phyloP scores from a whole-genome alignment of 2,888 invertebrate species.

The Portevinia maculata region DNA sequence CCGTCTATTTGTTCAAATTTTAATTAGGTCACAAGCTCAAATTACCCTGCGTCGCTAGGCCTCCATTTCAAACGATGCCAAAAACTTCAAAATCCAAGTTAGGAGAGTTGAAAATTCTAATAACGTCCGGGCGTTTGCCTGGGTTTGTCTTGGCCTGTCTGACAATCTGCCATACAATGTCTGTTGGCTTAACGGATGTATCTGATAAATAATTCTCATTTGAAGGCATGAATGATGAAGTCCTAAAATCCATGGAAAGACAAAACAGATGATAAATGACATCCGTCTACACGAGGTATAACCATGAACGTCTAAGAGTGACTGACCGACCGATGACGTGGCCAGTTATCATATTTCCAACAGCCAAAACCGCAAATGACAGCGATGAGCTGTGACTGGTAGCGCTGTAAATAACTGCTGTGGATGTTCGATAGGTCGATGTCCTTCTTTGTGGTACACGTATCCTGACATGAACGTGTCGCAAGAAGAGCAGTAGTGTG shows the following conservation, averaged over 20 bases:
- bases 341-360: conserved; percentile 47
- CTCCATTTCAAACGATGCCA: conserved; percentile 49
- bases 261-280: conserved; percentile 56
- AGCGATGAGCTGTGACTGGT: not conserved
- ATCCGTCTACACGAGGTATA: conserved; percentile 25
- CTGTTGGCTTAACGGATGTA: conserved; percentile 11
- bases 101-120: not conserved
- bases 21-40: conserved; percentile 55
- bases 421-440: conserved; percentile 8
- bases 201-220: conserved; percentile 48
- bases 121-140: not conserved
- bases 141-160: not conserved
- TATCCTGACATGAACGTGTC: not conserved
- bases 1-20: conserved; percentile 38
- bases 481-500: no score
- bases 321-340: conserved; percentile 47
- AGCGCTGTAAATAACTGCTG: not conserved
- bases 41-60: conserved; percentile 8
- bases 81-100: conserved; percentile 25
- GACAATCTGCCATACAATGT: not conserved
- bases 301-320: conserved; percentile 42
- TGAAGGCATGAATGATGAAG: conserved; percentile 26
- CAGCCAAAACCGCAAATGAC: conserved; percentile 29
- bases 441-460: not conserved
- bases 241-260: not conserved